Evolutionary conservation across 2,888 invertebrate genomes (phyloP), one percentile per base, ranked within the genome.

Genomic region (Drosophila nr. perissopoda): DNA sequence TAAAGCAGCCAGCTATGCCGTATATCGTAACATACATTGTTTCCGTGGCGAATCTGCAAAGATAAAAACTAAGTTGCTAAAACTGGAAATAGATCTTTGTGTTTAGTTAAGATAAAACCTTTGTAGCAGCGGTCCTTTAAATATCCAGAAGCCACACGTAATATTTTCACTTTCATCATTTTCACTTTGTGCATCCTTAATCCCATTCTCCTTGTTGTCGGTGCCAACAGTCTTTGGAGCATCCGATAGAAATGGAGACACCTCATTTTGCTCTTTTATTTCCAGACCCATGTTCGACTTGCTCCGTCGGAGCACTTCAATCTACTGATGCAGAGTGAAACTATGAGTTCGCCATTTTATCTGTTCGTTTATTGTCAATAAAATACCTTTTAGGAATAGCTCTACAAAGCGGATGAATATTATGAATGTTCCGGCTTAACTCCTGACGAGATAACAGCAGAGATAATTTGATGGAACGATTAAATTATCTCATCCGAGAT

Each of bases 1-100:
- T 95, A 68, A 95, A 94, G 80, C 95, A 95, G 1, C 95, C 96
- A 13, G 95, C 93, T n/a, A 95, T 90, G n/a, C 96, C 95, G 80
- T 95, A 96, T 1, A 96, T 91, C 66, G 95, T 93, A 4, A 95
- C 92, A 64, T 91, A 93, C 33, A 90, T 84, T 27, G 91, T 91
- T 78, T 92, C 92, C 89, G 91, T 93, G 38, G 92, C 92, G 65
- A 92, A 91, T 69, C 93, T 93, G 29, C 0, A 27, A 45, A 27
- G 7, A 2, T 4, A n/a, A 21, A 33, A 25, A 16, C 21, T 0
- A 11, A 4, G 29, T 18, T 40, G 0, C 31, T 31, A 25, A 16
- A 21, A 18, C 31, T 16, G 21, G 8, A 16, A 21, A 42, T 11
- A 25, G 0, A 31, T 21, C 4, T 11, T 16, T 31, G 8, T 5